Conservation (phyloP, 2,888 invertebrate species). For the Hypercompe scribonia region DNA sequence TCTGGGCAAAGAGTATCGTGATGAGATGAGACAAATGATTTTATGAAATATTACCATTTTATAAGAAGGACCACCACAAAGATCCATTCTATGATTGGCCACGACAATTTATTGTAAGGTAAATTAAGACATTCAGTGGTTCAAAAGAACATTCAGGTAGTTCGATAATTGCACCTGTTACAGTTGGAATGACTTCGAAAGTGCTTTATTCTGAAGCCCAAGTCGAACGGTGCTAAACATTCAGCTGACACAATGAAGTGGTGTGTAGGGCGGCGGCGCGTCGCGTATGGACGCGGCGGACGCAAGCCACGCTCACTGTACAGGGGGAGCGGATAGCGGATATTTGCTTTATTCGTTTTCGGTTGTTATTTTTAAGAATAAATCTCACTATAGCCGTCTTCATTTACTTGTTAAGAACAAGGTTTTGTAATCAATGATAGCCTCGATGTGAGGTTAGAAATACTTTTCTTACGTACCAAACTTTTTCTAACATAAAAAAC, state of each 20-base stretch:
- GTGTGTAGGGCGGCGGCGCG: conserved; percentile 62
- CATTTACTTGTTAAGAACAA: background rate
- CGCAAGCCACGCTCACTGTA: conserved; percentile 29
- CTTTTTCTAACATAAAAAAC: background rate
- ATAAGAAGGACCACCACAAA: no score
- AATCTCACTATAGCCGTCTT: background rate
- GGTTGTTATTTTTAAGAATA: background rate
- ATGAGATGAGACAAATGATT: background rate
- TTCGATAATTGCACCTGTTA: conserved; percentile 7
- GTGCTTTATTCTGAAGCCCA: conserved; percentile 26
- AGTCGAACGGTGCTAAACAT: conserved; percentile 60
- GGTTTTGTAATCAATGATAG: background rate
- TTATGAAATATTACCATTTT: no score
- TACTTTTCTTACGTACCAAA: background rate
- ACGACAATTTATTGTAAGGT: background rate
- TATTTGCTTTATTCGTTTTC: background rate
- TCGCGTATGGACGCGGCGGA: conserved; percentile 54
- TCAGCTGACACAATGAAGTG: conserved; percentile 81
- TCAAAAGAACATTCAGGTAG: background rate
- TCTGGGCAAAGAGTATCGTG: background rate
- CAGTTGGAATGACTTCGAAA: conserved; percentile 7
- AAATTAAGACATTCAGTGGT: background rate
- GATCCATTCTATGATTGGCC: no score
- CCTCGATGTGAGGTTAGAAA: background rate
- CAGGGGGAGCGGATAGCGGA: conserved; percentile 37